Percentiles rank a stretch among this genome's conserved stretches.
Evolutionary conservation across 2,113 vertebrate genomes (phyloP).

Genomic region (Glaucidium brasilianum): DNA sequence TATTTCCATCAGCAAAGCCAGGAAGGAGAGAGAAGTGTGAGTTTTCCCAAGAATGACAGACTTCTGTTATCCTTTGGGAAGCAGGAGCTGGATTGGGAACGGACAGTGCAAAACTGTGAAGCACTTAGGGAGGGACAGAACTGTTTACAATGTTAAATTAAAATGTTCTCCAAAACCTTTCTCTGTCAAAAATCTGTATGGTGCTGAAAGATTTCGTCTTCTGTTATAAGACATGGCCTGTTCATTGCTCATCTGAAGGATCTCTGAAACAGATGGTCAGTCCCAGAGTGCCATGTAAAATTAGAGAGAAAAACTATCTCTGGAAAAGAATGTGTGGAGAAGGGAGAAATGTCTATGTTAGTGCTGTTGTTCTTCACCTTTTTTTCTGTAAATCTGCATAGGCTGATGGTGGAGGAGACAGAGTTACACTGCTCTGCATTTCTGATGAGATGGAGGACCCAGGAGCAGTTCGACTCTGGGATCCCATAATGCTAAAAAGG

Average conservation of each 20-base stretch:
- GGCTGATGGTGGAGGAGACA: background rate
- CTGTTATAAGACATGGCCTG: background rate
- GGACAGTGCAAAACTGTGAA: background rate
- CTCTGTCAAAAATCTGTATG: background rate
- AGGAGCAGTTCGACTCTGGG: background rate
- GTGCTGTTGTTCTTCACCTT: background rate
- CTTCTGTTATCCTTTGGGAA: background rate
- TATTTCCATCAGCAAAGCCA: background rate
- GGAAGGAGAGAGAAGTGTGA: background rate
- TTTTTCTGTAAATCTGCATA: background rate
- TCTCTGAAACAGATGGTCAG: constrained; percentile 42
- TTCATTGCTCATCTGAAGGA: background rate
- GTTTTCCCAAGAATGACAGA: background rate
- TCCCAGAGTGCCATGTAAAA: background rate
- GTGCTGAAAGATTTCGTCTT: background rate
- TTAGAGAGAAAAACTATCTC: constrained; percentile 16
- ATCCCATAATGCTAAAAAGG: background rate
- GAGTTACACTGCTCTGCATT: background rate
- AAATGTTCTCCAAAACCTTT: background rate
- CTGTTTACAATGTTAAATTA: background rate
- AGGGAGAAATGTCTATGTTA: constrained; percentile 19
- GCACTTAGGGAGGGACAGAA: background rate
- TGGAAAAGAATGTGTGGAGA: background rate
- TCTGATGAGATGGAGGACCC: background rate
- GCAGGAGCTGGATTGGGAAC: background rate